Base-by-base conservation (phyloP, 2,113 vertebrate genomes). In the Gobiocypris rarus region DNA sequence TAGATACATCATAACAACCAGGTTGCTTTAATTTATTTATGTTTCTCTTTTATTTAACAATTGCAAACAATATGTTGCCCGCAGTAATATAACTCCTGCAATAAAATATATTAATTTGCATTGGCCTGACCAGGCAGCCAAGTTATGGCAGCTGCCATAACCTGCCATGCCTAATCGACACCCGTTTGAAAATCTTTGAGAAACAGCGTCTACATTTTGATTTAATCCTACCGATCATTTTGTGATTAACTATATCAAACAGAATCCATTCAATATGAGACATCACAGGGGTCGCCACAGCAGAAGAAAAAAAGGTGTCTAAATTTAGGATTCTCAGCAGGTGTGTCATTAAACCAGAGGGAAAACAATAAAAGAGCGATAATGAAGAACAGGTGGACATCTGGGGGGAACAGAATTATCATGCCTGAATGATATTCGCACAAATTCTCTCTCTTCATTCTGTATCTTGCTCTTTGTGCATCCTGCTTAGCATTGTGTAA, bases 321-420 rank as follows among this genome's bases (percentile, higher is more conserved):
- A 80, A 65, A 80, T 80, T 31, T 65, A 67, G 78, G 59, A 31
- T 52, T n/a, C 9, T 67, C 59, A 52, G 78, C 61, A 65, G 74
- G 34, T 61, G 54, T 14, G 4, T 83, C 34, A 48, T 74, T 83
- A 59, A 83, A 83, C 15, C 13, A 74, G 71, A 67, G 58, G 9
- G 52, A 76, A 83, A 31, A 67, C 43, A 76, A 76, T 83, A 28
- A 65, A 76, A 26, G 73, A 28, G 28, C 41, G 38, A 75, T 83
- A 76, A 75, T 52, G 71, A 83, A 76, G 45, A 63, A 19, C 73
- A 83, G 82, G 73, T 76, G 82, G 82, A 61, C 28, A 61, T 75
- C 24, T 22, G 41, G 56, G 17, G 48, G 28, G 41, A 75, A 75
- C 26, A 75, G 28, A 38, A 50, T 83, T 41, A 28, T 65, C 48